These are phyloP conservation scores for Dryococelus australis DNA, from an alignment of 2,888 invertebrate genomes.

Conservation along the genomic window DNA sequence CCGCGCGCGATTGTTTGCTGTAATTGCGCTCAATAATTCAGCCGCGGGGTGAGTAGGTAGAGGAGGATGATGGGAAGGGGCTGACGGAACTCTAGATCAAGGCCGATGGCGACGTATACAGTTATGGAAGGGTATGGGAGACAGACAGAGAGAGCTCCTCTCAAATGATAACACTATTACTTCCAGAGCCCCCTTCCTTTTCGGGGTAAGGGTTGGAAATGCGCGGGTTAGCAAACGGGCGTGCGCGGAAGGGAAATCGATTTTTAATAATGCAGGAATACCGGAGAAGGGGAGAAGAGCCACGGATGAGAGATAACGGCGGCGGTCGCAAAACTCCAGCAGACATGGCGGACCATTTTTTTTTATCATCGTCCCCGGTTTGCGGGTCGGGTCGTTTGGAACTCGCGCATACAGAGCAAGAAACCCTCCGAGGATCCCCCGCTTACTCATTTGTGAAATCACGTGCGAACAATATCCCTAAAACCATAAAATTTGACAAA, in stretches of 20 bases:
- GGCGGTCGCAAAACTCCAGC: constrained; percentile 1
- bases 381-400: background rate
- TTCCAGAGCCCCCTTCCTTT: background rate
- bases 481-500: background rate
- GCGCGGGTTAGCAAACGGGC: background rate
- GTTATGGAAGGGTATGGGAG: constrained; percentile 5
- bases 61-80: background rate
- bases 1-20: constrained; percentile 22
- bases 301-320: background rate
- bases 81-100: background rate
- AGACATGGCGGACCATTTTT: background rate
- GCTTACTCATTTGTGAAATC: constrained; percentile 16
- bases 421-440: background rate
- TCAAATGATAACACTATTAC: constrained; percentile 29
- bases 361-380: background rate
- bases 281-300: background rate
- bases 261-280: constrained; percentile 20
- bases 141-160: constrained; percentile 4
- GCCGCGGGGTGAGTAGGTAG: background rate
- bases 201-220: background rate
- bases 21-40: constrained; percentile 28
- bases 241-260: constrained; percentile 21
- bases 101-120: background rate
- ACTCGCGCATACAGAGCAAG: background rate
- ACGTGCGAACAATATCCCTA: constrained; percentile 10